A percentile compares a stretch with the other conserved stretches of the same genome.
These are phyloP conservation scores for Congeria kusceri DNA, from an alignment of 2,888 invertebrate genomes.

Conservation along the genomic window DNA sequence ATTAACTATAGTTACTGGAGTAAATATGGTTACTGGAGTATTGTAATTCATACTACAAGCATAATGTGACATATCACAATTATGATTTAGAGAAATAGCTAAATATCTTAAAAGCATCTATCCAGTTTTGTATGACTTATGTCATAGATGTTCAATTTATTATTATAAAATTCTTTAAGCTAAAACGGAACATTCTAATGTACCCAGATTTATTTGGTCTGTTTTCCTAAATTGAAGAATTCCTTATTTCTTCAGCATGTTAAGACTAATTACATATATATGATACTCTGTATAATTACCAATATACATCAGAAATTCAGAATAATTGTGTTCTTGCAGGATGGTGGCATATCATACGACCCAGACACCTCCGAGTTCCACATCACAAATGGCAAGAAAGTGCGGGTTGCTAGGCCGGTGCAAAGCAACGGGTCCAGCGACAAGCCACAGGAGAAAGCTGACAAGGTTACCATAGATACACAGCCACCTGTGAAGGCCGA, in stretches of 20 bases:
- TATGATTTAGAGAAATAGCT: too few relatives aligned
- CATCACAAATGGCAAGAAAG: slow-evolving; percentile 46
- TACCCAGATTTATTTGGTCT: too few relatives aligned
- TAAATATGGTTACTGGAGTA: too few relatives aligned
- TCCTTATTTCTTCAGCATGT: not conserved
- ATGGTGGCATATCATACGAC: slow-evolving; percentile 50
- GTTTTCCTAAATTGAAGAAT: too few relatives aligned
- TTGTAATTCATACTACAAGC: too few relatives aligned
- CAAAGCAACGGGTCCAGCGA: slow-evolving; percentile 4
- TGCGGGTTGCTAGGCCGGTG: slow-evolving; percentile 39
- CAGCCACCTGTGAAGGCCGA: not conserved
- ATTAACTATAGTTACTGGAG: too few relatives aligned
- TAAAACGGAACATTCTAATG: too few relatives aligned
- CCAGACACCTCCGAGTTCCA: slow-evolving; percentile 35
- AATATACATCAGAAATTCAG: not conserved
- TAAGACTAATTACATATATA: not conserved
- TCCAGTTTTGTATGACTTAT: too few relatives aligned
- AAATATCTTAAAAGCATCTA: too few relatives aligned
- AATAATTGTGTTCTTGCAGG: slow-evolving; percentile 22
- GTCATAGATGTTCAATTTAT: too few relatives aligned
- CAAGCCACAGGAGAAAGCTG: not conserved
- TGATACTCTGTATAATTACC: not conserved
- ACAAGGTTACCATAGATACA: not conserved
- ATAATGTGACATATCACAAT: too few relatives aligned
- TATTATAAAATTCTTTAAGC: too few relatives aligned